Base-by-base conservation (phyloP, 2,888 invertebrate genomes). In the Erebia aethiops region DNA sequence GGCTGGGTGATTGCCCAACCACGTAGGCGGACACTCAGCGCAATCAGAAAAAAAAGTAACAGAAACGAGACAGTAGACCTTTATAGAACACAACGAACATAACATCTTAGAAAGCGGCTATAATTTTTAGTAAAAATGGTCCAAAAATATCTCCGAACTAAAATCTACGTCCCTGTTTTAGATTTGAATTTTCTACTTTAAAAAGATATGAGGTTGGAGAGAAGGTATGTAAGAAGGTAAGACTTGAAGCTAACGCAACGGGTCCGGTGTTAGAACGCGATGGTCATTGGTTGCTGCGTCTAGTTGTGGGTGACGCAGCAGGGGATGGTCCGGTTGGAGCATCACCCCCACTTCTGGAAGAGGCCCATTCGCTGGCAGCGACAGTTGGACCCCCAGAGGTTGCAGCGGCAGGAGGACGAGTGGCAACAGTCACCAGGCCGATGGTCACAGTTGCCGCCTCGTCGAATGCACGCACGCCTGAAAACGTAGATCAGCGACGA, bases 341-440 rank as follows among this genome's bases (percentile, higher is more conserved):
- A 76, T 84, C 94, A 96, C 87, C 96, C 96, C 96, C 97, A 97
- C 92, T 97, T 97, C 87, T 97, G 97, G 95, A 97, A 97, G 84
- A 97, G 95, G 74, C 98, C 97, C 95, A 96, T 96, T 80, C 97
- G 95, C 89, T 97, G 97, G 89, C 97, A 98, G 82, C 96, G 95
- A 89, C 97, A 97, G 94, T 98, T 97, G 85, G 96, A 96, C 73
- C 97, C 97, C 97, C 97, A 98, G 67, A 97, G 94, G 90, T 97
- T 97, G 94, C 97, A 98, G 76, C 97, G 95, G 91, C 97, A 98
- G 76, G 97, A 96, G 76, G 97, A 96, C 81, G 96, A 97, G 93
- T 96, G 96, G 94, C 97, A 97, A 94, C 97, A 97, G 88, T 97
- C 97, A 75, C 96, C 96, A 13, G 96, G 96, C 74, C 97, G 95